Base-by-base conservation (phyloP, 2,797 vertebrate species). In the Cyprinodon diabolis region DNA sequence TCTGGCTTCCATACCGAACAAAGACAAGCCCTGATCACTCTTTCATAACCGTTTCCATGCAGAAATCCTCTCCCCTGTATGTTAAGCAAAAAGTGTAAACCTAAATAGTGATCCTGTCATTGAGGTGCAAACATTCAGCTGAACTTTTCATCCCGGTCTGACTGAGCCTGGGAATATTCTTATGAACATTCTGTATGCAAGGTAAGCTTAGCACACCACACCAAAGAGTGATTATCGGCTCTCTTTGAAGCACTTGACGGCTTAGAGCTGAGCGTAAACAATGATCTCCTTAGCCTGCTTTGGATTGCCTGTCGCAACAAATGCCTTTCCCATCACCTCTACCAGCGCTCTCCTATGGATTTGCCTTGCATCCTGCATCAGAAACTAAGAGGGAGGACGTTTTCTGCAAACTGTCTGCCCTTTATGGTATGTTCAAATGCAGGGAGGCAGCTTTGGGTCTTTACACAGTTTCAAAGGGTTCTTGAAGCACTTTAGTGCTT, bases 291-390 rank as follows among this genome's bases (percentile, higher is more conserved):
- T 85, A 79, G 80, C 79, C 88, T 81, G 75, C 89, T 87, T 91
- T 87, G 90, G 94, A 95, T 95, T 95, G 95, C 94, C 93, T 93
- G 90, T 94, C 92, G 94, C 95, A 94, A 91, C 89, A 70, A 91
- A 90, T 70, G 84, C 84, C 82, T 86, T 85, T 78, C 58, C 81
- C 79, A 30, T 86, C 81, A 73, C 84, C 84, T 78, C 85, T 71
- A 66, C 76, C 69, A 4, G 71, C 14, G 49, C 72, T 51, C 74
- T 57, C 74, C 80, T 73, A 51, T 65, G 2, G 43, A 21, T 45
- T 70, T 55, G 63, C 71, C 68, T 68, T 55, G 40, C 74, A 47
- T 75, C 70, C 55, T 47, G 54, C 65, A 69, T 55, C 74, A 69
- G n/a, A 66, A 30, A 70, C 67, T 67, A 84, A 49, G 43, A 56